Evolutionary conservation across 2,888 invertebrate genomes (phyloP).

Genomic region (Bursaphelenchus okinawaensis): DNA sequence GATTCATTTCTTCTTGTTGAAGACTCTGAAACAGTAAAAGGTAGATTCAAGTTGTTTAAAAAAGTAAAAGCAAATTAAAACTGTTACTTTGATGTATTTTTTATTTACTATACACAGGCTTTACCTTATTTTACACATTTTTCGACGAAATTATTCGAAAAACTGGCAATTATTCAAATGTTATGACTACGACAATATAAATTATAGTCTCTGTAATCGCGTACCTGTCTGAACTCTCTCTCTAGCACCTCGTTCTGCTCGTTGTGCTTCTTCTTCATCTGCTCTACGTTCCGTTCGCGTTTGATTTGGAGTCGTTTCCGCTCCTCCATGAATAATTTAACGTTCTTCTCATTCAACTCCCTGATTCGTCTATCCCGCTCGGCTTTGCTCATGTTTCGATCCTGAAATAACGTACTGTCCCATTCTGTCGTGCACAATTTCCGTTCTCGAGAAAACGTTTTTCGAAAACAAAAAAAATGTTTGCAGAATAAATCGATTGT

Average conservation of each 20-base stretch:
- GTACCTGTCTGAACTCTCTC: slow-evolving; percentile 39
- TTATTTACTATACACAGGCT: too few relatives aligned
- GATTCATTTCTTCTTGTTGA: slow-evolving; percentile 51
- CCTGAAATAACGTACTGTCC: too few relatives aligned
- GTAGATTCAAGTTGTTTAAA: neutral
- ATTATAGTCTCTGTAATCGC: neutral
- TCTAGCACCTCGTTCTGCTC: slow-evolving; percentile 51
- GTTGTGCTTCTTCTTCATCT: slow-evolving; percentile 45
- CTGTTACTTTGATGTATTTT: too few relatives aligned
- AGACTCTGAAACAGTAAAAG: slow-evolving; percentile 29
- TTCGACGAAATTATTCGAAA: slow-evolving; percentile 10
- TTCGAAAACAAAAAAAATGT: neutral
- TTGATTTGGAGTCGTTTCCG: slow-evolving; percentile 50
- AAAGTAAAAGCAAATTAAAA: neutral
- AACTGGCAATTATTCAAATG: neutral
- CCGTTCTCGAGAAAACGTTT: neutral
- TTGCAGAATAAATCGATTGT: neutral
- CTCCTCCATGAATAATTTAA: slow-evolving; percentile 58
- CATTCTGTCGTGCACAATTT: too few relatives aligned
- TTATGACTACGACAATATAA: too few relatives aligned
- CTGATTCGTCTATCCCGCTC: slow-evolving; percentile 82
- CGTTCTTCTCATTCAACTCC: slow-evolving; percentile 75
- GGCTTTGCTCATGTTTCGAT: slow-evolving; percentile 90
- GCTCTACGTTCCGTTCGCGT: slow-evolving; percentile 51
- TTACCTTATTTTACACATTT: neutral